Percentiles rank a stretch among this genome's conserved stretches.
These are phyloP conservation scores for Drosophila prostipennis DNA, from an alignment of 2,888 invertebrate species.

Conservation along the genomic window DNA sequence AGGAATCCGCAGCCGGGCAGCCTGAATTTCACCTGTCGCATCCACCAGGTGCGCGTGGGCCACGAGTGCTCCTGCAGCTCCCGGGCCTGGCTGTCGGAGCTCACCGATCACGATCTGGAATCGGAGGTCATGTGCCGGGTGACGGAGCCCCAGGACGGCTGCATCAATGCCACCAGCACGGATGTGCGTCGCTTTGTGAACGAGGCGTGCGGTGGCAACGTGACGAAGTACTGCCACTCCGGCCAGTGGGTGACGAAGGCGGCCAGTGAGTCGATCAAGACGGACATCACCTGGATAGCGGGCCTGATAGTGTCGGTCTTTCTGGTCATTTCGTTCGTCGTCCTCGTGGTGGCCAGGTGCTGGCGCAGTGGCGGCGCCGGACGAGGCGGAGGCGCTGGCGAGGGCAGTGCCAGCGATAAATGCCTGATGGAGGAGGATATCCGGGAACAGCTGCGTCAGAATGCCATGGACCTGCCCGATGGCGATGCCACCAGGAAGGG, in stretches of 20 bases:
- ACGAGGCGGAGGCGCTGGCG: not conserved
- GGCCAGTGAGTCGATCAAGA: not conserved
- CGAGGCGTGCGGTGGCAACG: slow-evolving; percentile 78
- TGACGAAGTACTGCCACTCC: slow-evolving; percentile 73
- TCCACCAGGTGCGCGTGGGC: slow-evolving; percentile 78
- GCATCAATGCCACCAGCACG: slow-evolving; percentile 80
- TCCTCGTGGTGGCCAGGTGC: not conserved
- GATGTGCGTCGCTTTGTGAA: slow-evolving; percentile 79
- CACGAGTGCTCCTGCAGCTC: slow-evolving; percentile 78
- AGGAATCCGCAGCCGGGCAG: slow-evolving; percentile 75
- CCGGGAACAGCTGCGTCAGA: not conserved
- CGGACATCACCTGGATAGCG: not conserved
- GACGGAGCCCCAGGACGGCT: slow-evolving; percentile 64
- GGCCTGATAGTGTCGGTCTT: not conserved
- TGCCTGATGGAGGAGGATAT: not conserved
- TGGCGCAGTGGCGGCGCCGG: not conserved
- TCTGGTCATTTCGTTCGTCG: fast-evolving
- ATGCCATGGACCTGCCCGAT: not conserved
- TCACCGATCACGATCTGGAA: slow-evolving; percentile 80
- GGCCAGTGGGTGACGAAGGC: slow-evolving; percentile 39
- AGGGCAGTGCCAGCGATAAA: too few relatives aligned
- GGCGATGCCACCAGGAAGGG: not conserved
- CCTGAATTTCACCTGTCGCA: slow-evolving; percentile 81
- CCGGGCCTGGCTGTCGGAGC: slow-evolving; percentile 67
- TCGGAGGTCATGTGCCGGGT: slow-evolving; percentile 81